Base-by-base conservation (phyloP, 1,140 invertebrate species). In the Euura saliciscinereae region DNA sequence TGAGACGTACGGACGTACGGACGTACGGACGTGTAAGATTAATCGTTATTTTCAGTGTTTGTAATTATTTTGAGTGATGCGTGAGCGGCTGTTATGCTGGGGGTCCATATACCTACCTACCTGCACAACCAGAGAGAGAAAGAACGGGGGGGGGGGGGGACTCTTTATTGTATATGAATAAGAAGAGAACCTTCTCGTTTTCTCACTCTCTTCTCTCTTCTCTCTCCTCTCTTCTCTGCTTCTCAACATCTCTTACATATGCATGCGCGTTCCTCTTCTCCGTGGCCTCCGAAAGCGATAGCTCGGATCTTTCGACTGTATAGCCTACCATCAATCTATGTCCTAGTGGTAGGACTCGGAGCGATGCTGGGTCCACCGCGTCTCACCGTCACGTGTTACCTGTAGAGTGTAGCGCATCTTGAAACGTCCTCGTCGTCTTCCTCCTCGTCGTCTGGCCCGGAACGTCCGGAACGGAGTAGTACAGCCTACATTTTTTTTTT, bases 31-130 rank as follows among this genome's bases (percentile, higher is more conserved):
- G 68, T 71, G 71, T 68, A 80, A 78, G 79, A 80, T 80, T 80
- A 72, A 80, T 80, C 77, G 79, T 78, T 77, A 75, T 76, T 80
- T 75, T 74, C 72, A 73, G 75, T 80, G 79, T 78, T 80, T 78
- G 65, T 79, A 78, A 79, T 79, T 79, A 79, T 80, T 80, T 79
- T 71, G 77, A 78, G 71, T 72, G 73, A 78, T 74, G 77, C 73
- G 45, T 46, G 68, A 69, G 51, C 51, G 28, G 51, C 68, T 42
- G 3, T 44, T 42, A 69, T 46, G 68, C 68, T 46, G 68, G 68
- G 66, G 68, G 68, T 69, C 68, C 68, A 3, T 10, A 28, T 28
- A 28, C 28, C 28, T 28, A 28, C 28, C 28, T 28, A 28, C 28
- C 28, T 28, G 28, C 28, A 28, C 28, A 28, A 28, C 28, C 28